A percentile compares a stretch with the other conserved stretches of the same genome.
Evolutionary conservation across 1,140 invertebrate species (phyloP).

Genomic region (Heliconius nattereri): DNA sequence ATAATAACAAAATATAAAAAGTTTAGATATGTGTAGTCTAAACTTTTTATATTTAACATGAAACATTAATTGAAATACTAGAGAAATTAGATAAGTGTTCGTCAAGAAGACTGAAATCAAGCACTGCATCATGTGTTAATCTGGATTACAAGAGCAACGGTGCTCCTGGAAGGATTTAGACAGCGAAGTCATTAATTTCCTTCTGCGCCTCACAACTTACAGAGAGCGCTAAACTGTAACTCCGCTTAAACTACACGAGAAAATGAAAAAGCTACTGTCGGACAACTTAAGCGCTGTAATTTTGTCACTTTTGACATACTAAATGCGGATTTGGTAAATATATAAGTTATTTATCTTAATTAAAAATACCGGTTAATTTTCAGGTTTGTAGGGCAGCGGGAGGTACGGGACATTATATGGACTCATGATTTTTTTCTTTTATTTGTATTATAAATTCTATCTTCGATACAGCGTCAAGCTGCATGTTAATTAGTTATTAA

Average conservation of each 20-base stretch:
- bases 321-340: background rate
- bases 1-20: too few relatives aligned
- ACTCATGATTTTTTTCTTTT: too few relatives aligned
- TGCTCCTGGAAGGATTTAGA: slow-evolving; percentile 42
- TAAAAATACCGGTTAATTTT: background rate
- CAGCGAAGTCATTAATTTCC: slow-evolving; percentile 63
- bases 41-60: too few relatives aligned
- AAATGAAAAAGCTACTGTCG: slow-evolving; percentile 17
- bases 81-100: background rate
- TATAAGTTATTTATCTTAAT: background rate
- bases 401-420: too few relatives aligned
- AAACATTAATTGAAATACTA: background rate
- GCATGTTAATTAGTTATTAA: too few relatives aligned
- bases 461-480: too few relatives aligned
- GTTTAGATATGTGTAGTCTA: too few relatives aligned
- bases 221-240: slow-evolving; percentile 21
- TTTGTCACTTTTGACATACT: slow-evolving; percentile 17
- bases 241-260: slow-evolving; percentile 27
- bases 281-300: slow-evolving; percentile 23
- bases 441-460: too few relatives aligned
- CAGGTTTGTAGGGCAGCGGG: too few relatives aligned
- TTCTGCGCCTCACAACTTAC: slow-evolving; percentile 57
- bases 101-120: slow-evolving; percentile 12
- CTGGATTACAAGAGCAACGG: slow-evolving; percentile 21
- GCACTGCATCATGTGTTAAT: slow-evolving; percentile 20